Evolutionary conservation across 2,888 invertebrate species (phyloP).

Genomic region (Ormyrus nitidulus): DNA sequence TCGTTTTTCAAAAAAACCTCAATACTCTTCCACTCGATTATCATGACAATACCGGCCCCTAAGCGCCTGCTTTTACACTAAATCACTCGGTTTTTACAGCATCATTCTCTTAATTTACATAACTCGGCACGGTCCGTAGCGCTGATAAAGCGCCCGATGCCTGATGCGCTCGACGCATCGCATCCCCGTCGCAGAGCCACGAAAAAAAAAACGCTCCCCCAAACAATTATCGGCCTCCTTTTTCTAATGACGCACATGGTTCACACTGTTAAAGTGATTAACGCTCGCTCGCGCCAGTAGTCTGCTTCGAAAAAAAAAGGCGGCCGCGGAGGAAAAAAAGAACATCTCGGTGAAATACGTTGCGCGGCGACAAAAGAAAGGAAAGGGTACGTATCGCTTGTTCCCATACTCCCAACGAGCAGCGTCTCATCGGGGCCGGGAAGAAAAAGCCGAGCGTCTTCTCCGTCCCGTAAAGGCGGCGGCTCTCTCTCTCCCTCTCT

Average conservation of each 20-base stretch:
- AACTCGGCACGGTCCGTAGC: conserved; percentile 21
- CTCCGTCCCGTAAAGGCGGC: not conserved
- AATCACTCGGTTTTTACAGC: conserved; percentile 17
- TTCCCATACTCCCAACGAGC: no score
- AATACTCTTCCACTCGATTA: no score
- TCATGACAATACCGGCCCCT: no score
- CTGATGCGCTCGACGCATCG: not conserved
- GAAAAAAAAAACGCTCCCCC: conserved; percentile 17
- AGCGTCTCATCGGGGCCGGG: no score
- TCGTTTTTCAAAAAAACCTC: no score
- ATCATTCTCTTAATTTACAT: conserved; percentile 5
- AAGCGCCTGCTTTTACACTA: no score
- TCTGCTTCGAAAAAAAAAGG: conserved; percentile 2
- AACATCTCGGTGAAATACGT: conserved; percentile 24
- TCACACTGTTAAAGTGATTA: conserved; percentile 33
- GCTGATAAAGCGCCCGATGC: not conserved
- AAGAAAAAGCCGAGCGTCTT: not conserved
- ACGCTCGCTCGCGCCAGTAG: conserved; percentile 21
- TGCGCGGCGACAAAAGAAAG: conserved; percentile 17
- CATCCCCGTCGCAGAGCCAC: not conserved
- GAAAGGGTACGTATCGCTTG: not conserved
- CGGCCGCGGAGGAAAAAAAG: not conserved
- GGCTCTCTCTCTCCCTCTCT: conserved; percentile 1
- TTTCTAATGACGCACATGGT: conserved; percentile 40
- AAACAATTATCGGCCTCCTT: conserved; percentile 39